Evolutionary conservation across 2,888 invertebrate species (phyloP), one percentile per base, ranked within the genome.

Genomic region (Euphydryas editha): DNA sequence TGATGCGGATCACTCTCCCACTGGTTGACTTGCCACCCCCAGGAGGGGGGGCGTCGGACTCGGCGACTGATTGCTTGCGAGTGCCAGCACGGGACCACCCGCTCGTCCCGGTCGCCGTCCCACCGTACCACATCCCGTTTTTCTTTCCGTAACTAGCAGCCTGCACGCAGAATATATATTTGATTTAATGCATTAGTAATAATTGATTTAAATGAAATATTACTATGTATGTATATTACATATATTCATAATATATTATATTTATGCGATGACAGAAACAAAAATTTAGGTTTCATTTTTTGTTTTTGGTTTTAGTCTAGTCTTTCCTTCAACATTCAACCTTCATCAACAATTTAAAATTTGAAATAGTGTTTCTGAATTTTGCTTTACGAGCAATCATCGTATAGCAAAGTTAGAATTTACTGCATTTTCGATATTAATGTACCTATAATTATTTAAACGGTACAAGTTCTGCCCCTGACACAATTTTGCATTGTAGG

Each of bases 1-100:
- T 97, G 82, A 99, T 97, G 76, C 98, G 94, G 83, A 99, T 98
- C 76, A 98, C 96, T 76, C 97, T 94, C 58, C 97, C 96, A 69
- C 97, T 96, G 76, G 96, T 95, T 13, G 97, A 96, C 79, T 97
- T 97, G 82, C 95, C 94, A 71, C 79, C 78, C 88, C 93, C 81
- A 0, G 95, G 94, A 1, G 95, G 95, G 62, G 96, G 95, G 57
- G 95, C 95, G 80, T 96, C 96, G 62, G 96, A 95, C 87, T 97
- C 97, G 73, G 95, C 96, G 76, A 97, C 96, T 72, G 97, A 96
- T 75, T 96, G 96, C 91, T 97, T 97, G 75, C 97, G 94, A 76
- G 96, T 96, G 68, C 95, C 94, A 59, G 95, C 95, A 75, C 96
- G 95, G 71, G 96, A 95, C 94, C 95, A 94, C 73, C 94, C 97